These are phyloP conservation scores for Brachyptera putata DNA, from an alignment of 2,888 invertebrate species.

Conservation along the genomic window DNA sequence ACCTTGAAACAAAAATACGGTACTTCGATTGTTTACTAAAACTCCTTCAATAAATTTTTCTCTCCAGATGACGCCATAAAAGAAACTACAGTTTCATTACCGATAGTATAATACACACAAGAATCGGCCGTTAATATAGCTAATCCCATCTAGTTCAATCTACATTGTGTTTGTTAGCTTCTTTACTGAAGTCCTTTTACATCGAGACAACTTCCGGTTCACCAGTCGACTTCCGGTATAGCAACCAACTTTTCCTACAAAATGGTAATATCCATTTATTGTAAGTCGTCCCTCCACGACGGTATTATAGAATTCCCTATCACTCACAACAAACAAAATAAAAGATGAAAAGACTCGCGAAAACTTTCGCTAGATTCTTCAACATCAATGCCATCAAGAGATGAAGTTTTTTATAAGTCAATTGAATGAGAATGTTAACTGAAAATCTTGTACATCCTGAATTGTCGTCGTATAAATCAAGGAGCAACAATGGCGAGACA, in stretches of 20 bases:
- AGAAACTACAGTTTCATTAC: neutral
- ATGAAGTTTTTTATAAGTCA: slow-evolving; percentile 10
- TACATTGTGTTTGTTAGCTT: slow-evolving; percentile 13
- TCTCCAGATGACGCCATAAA: too few relatives aligned
- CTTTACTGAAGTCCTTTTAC: slow-evolving; percentile 15
- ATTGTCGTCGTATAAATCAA: slow-evolving; percentile 8
- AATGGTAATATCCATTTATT: slow-evolving; percentile 11
- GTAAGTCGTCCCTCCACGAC: neutral
- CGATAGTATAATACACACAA: neutral
- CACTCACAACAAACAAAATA: neutral
- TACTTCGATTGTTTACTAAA: too few relatives aligned
- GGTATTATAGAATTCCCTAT: neutral
- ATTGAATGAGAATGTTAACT: slow-evolving; percentile 19
- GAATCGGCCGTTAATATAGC: neutral
- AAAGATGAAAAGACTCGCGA: neutral
- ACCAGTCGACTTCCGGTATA: neutral
- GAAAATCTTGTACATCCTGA: slow-evolving; percentile 19
- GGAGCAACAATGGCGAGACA: neutral
- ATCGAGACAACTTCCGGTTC: slow-evolving; percentile 10
- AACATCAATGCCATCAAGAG: slow-evolving; percentile 3
- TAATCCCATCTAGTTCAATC: slow-evolving; percentile 2
- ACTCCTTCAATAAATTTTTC: too few relatives aligned
- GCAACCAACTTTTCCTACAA: slow-evolving; percentile 3
- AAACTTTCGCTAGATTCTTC: slow-evolving; percentile 4
- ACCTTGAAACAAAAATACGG: too few relatives aligned